Percentiles rank a stretch among this genome's conserved stretches.
Conservation (phyloP, 1,140 invertebrate species). For the Orius insidiosus region DNA sequence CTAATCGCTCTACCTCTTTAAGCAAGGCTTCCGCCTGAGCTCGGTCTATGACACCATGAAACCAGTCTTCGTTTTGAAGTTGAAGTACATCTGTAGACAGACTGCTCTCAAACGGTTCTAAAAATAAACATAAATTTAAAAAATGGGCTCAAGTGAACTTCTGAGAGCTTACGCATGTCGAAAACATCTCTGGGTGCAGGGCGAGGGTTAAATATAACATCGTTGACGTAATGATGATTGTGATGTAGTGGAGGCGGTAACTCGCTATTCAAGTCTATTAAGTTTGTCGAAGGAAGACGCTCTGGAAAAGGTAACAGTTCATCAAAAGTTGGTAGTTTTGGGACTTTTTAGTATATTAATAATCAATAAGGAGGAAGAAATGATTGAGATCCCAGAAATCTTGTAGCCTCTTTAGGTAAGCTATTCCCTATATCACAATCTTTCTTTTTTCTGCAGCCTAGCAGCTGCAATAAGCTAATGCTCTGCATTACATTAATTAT, state of each 20-base stretch:
- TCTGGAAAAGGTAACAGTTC: conserved; percentile 31
- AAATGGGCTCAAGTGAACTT: background rate
- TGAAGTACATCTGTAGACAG: conserved; percentile 11
- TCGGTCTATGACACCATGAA: conserved; percentile 69
- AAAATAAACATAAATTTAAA: background rate
- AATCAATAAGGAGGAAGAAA: no score
- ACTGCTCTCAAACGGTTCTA: conserved; percentile 14
- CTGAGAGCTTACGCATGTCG: conserved; percentile 69
- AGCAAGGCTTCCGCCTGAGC: conserved; percentile 62
- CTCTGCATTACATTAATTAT: no score
- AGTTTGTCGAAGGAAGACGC: conserved; percentile 33
- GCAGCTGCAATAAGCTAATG: no score
- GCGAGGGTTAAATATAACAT: conserved; percentile 32
- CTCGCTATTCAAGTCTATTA: conserved; percentile 47
- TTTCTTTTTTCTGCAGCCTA: no score
- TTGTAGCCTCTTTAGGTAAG: no score
- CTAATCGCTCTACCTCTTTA: conserved; percentile 36
- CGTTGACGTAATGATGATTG: conserved; percentile 54
- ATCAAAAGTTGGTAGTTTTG: no score
- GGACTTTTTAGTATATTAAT: no score
- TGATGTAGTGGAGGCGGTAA: conserved; percentile 31
- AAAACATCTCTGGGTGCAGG: conserved; percentile 57
- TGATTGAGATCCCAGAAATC: no score
- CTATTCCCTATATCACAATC: no score
- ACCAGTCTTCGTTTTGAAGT: conserved; percentile 66